Evolutionary conservation across 2,797 vertebrate species (phyloP).

Genomic region (Podarcis siculus): DNA sequence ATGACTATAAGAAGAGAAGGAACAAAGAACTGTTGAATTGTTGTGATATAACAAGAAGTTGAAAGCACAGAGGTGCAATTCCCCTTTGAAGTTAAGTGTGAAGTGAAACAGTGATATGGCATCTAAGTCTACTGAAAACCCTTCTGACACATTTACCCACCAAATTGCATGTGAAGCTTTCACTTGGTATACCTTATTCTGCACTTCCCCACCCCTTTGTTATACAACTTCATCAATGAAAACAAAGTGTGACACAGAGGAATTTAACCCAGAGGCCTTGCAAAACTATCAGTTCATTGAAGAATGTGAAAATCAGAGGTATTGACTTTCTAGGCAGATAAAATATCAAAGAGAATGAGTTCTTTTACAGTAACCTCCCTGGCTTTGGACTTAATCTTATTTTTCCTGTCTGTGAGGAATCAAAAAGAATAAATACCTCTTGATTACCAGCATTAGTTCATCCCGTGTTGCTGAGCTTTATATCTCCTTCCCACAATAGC

Average conservation of each 20-base stretch:
- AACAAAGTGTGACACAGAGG: constrained; percentile 13
- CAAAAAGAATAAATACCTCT: constrained; percentile 30
- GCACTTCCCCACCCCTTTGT: neutral
- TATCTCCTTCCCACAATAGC: neutral
- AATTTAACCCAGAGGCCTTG: constrained; percentile 26
- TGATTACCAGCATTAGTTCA: constrained; percentile 11
- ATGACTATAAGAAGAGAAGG: neutral
- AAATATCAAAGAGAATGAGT: constrained; percentile 40
- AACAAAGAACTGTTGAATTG: no score
- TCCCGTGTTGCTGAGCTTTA: constrained; percentile 17
- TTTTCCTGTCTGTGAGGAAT: constrained; percentile 33
- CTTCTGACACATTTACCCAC: constrained; percentile 10
- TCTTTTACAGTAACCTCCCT: constrained; percentile 24
- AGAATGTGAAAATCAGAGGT: constrained; percentile 42
- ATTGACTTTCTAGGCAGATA: constrained; percentile 41
- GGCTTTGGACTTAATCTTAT: constrained; percentile 29
- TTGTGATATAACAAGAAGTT: neutral
- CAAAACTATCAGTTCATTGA: constrained; percentile 37
- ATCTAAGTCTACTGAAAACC: neutral
- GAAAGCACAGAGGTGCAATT: neutral
- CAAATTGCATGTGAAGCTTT: constrained; percentile 23
- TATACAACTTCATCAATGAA: constrained; percentile 26
- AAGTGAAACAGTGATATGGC: constrained; percentile 3
- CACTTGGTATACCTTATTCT: constrained; percentile 8
- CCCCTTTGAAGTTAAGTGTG: constrained; percentile 29